Percentiles rank a stretch among this genome's conserved stretches.
These are phyloP conservation scores for Rhinatrema bivittatum DNA, from an alignment of 2,797 vertebrate genomes.

Conservation along the genomic window DNA sequence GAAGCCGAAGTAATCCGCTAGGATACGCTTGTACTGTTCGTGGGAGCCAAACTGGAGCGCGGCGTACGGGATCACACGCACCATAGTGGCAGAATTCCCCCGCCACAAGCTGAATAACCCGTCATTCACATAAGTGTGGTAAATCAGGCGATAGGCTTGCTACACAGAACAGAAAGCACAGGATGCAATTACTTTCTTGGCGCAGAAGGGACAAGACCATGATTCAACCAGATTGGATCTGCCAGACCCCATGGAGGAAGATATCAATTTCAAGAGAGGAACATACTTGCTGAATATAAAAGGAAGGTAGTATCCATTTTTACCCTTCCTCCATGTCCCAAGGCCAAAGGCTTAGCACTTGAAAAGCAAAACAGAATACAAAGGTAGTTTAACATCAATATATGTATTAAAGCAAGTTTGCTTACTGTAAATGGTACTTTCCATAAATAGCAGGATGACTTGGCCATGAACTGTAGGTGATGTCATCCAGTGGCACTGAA, in stretches of 20 bases:
- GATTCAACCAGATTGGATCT: no score
- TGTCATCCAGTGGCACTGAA: no score
- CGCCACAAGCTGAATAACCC: slow-evolving; percentile 93
- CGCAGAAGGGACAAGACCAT: background rate
- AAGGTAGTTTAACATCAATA: no score
- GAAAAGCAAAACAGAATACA: no score
- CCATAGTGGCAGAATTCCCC: slow-evolving; percentile 97
- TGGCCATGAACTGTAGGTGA: no score
- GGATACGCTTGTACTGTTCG: slow-evolving; percentile 85
- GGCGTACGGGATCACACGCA: slow-evolving; percentile 88
- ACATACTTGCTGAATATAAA: background rate
- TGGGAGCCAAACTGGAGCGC: slow-evolving; percentile 97
- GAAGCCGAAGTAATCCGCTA: slow-evolving; percentile 83
- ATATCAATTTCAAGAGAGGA: background rate
- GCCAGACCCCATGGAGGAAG: background rate
- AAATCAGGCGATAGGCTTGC: slow-evolving; percentile 90
- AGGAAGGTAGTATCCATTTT: background rate
- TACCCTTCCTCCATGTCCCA: fast-evolving
- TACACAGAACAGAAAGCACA: slow-evolving; percentile 23
- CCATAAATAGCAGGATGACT: no score
- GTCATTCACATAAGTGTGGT: slow-evolving; percentile 84
- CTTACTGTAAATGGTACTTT: no score
- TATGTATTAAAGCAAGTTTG: no score
- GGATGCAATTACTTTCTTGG: no score
- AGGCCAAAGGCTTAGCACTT: no score